A percentile compares a stretch with the other conserved stretches of the same genome.
Conservation (phyloP, 2,888 invertebrate genomes). For the Ditula angustiorana region DNA sequence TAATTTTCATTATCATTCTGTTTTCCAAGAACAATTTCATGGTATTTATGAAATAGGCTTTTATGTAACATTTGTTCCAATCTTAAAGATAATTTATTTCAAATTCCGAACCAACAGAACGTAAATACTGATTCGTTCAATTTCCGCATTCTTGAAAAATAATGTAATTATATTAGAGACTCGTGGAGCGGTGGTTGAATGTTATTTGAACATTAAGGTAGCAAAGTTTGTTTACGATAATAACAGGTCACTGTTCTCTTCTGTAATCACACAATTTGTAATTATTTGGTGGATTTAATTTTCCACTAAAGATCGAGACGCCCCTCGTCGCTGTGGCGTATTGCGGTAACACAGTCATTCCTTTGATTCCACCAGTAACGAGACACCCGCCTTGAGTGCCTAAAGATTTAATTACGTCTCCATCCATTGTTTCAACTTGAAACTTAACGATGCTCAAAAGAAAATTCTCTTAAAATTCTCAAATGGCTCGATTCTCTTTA, state of each 20-base stretch:
- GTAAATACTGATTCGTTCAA: constrained; percentile 26
- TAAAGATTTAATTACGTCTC: constrained; percentile 45
- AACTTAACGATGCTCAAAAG: constrained; percentile 27
- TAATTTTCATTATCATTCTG: constrained; percentile 36
- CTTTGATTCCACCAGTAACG: constrained; percentile 23
- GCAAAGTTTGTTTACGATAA: neutral
- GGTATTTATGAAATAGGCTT: constrained; percentile 26
- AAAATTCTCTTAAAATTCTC: constrained; percentile 36
- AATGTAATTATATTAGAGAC: constrained; percentile 9
- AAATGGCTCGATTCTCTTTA: constrained; percentile 42
- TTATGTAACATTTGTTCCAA: constrained; percentile 21
- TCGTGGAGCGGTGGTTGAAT: neutral
- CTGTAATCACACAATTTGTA: constrained; percentile 6
- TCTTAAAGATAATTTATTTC: constrained; percentile 22
- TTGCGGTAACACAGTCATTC: constrained; percentile 22
- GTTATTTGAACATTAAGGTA: neutral
- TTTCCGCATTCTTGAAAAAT: constrained; percentile 20
- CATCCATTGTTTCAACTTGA: constrained; percentile 35
- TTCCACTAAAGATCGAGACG: constrained; percentile 4
- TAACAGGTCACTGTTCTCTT: neutral
- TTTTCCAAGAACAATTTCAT: constrained; percentile 22
- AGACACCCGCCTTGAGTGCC: constrained; percentile 17
- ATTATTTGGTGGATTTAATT: constrained; percentile 12
- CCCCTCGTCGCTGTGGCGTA: constrained; percentile 6
- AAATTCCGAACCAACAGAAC: constrained; percentile 22